A percentile compares a stretch with the other conserved stretches of the same genome.
Evolutionary conservation across 1,140 invertebrate species (phyloP).

Genomic region (Ridgeia piscesae): DNA sequence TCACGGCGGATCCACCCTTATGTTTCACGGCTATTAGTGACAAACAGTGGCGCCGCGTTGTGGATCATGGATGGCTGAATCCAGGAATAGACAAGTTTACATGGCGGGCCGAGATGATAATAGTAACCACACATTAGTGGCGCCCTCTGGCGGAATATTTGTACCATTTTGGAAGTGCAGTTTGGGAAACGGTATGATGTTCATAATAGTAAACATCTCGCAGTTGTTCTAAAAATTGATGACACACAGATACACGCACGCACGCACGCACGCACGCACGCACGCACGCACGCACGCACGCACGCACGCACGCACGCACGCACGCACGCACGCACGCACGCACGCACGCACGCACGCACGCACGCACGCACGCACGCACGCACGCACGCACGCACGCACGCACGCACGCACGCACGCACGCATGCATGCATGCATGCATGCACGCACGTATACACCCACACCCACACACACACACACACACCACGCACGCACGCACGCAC

Average conservation of each 20-base stretch:
- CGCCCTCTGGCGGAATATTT: background rate
- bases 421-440: too few relatives aligned
- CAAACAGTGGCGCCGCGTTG: background rate
- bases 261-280: slow-evolving; percentile 17
- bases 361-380: too few relatives aligned
- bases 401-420: too few relatives aligned
- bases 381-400: too few relatives aligned
- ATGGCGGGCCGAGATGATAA: background rate
- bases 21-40: background rate
- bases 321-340: background rate
- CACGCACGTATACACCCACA: too few relatives aligned
- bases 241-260: slow-evolving; percentile 5
- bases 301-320: slow-evolving; percentile 13
- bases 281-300: slow-evolving; percentile 26
- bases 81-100: background rate
- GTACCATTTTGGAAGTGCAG: background rate
- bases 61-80: background rate
- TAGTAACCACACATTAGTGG: background rate
- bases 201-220: background rate
- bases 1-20: background rate
- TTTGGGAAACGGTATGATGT: background rate
- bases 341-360: too few relatives aligned
- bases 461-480: too few relatives aligned
- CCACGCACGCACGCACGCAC: too few relatives aligned
- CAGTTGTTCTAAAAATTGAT: too few relatives aligned